phyloP scores from a whole-genome alignment of 2,797 vertebrate genomes.

The Prunella strophiata region DNA sequence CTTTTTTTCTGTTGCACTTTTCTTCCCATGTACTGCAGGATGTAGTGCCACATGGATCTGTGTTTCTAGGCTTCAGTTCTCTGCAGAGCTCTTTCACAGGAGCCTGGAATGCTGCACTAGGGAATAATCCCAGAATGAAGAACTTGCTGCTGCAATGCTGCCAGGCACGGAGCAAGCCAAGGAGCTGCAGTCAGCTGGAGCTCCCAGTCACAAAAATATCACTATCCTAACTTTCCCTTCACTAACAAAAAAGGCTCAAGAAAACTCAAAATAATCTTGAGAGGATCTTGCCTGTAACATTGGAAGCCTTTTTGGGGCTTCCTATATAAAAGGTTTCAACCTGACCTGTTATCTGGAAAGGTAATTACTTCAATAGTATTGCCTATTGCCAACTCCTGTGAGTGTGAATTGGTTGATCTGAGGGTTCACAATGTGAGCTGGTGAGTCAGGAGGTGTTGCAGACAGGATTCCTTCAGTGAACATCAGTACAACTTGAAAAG shows the following conservation, averaged over 20 bases:
- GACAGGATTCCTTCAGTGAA: background rate
- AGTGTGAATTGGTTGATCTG: background rate
- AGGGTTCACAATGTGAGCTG: accelerated
- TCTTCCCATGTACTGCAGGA: background rate
- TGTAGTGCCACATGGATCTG: background rate
- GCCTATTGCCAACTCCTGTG: background rate
- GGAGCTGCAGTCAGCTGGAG: background rate
- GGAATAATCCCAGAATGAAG: background rate
- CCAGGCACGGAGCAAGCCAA: background rate
- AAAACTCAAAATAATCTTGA: background rate
- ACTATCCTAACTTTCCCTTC: background rate
- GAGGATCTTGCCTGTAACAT: background rate
- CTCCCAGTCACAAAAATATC: background rate
- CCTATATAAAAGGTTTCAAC: background rate
- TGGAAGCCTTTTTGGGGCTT: background rate
- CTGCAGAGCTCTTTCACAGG: background rate
- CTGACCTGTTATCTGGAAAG: background rate
- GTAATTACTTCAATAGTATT: background rate
- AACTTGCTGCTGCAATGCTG: background rate
- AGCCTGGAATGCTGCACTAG: background rate
- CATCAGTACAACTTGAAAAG: background rate
- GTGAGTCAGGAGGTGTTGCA: background rate
- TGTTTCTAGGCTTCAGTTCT: background rate
- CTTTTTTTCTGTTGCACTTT: background rate
- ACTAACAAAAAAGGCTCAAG: background rate